These are phyloP conservation scores for Podiceps cristatus DNA, from an alignment of 2,113 vertebrate genomes.

Conservation along the genomic window DNA sequence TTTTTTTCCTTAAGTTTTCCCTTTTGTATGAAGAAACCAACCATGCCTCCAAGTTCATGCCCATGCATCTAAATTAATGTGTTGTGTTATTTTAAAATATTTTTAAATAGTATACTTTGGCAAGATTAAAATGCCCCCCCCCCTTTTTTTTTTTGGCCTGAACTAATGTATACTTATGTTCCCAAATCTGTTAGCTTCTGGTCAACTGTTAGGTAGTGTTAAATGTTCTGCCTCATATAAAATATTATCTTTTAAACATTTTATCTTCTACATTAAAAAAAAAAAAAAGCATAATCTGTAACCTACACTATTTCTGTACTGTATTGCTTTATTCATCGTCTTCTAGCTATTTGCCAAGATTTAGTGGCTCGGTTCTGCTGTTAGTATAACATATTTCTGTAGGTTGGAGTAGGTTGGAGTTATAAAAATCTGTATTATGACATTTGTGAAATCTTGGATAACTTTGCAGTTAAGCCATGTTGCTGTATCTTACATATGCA, in stretches of 20 bases:
- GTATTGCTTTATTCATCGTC: conserved; percentile 47
- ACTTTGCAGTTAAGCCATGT: conserved; percentile 33
- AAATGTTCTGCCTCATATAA: background rate
- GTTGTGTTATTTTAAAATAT: background rate
- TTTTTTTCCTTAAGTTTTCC: background rate
- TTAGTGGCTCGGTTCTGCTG: conserved; percentile 27
- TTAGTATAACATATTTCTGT: conserved; percentile 67
- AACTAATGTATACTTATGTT: background rate
- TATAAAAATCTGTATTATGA: conserved; percentile 70
- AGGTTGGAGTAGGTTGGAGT: conserved; percentile 58
- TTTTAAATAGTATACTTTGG: background rate
- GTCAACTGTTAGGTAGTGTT: background rate
- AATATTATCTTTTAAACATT: background rate
- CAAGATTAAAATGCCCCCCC: background rate
- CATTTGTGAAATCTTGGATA: conserved; percentile 65
- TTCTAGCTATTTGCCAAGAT: conserved; percentile 34
- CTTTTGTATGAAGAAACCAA: background rate
- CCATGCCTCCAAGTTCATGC: background rate
- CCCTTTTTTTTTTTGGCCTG: background rate
- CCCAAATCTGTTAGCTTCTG: background rate
- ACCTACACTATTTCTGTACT: conserved; percentile 9
- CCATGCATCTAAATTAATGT: background rate
- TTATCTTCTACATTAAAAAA: background rate
- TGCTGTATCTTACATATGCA: conserved; percentile 13
- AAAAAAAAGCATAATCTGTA: background rate